Conservation (phyloP, 2,888 invertebrate species). For the Himalopsyche kuldschensis region DNA sequence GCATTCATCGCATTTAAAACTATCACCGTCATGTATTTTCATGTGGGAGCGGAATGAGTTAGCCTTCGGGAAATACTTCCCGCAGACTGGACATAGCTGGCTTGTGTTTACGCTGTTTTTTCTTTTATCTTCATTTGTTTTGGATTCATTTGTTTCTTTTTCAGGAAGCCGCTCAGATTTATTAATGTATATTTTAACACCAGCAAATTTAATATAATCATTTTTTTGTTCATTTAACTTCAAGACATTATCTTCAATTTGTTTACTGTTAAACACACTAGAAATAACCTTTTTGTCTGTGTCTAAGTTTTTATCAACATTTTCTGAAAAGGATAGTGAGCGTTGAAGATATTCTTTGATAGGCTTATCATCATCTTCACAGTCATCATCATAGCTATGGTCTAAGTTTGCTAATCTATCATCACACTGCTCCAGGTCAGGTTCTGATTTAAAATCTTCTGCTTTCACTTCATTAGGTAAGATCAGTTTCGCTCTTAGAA, state of each 20-base stretch:
- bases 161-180: neutral
- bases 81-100: conserved; percentile 29
- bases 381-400: neutral
- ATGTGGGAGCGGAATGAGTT: conserved; percentile 21
- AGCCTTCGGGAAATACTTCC: conserved; percentile 24
- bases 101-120: neutral
- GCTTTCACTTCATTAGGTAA: neutral
- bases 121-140: neutral
- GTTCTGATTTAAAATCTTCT: conserved; percentile 7
- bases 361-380: conserved; percentile 3
- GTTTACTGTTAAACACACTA: neutral
- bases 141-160: neutral
- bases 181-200: neutral
- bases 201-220: neutral
- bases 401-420: conserved; percentile 7
- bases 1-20: conserved; percentile 14
- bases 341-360: neutral
- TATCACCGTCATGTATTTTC: conserved; percentile 6
- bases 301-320: too few species aligned
- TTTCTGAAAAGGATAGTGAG: neutral
- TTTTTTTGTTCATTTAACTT: neutral
- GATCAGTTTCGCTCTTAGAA: conserved; percentile 10
- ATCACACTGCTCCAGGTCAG: conserved; percentile 12
- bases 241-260: neutral
- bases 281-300: too few species aligned